Base-by-base conservation (phyloP, 2,888 invertebrate species). In the Nomada fabriciana region DNA sequence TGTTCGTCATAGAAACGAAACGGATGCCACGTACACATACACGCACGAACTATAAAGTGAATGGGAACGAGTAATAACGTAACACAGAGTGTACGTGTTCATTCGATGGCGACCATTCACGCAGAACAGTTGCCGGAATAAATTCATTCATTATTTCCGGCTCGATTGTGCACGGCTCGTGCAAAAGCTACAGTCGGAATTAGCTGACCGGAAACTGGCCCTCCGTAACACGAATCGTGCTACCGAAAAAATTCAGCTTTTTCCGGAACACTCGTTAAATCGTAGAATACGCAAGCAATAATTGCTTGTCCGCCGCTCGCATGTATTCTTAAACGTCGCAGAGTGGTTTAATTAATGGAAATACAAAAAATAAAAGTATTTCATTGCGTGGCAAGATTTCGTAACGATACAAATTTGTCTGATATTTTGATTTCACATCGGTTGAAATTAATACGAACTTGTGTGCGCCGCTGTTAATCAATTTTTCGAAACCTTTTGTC, bases 141-240 rank as follows among this genome's bases (percentile, higher is more conserved):
- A 83, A 90, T 89, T 85, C 84, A 82, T 88, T 86, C 84, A 86
- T 87, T 90, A 82, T 90, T 89, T 89, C 86, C 84, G 86, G 65
- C 82, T 76, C 74, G 84, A 61, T 70, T 77, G 83, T 50, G 71
- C 57, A 57, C 69, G 36, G 59, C 70, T 63, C 29, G 72, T n/a
- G 23, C 61, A 72, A 82, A 73, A 80, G 60, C 72, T 78, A 36
- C 36, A 43, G 50, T 52, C 67, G 70, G 80, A 88, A 83, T 82
- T 84, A 82, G 73, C 86, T 88, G 85, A 86, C 86, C 86, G 85
- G 87, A 89, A 90, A 88, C 82, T 78, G 87, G 82, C 81, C 74
- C 76, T 65, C 57, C 64, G 76, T 78, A 76, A 71, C 80, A 55
- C 60, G 75, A 76, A 36, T 18, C 69, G 68, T 7, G 10, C 61